Percentiles rank a stretch among this genome's conserved stretches.
phyloP scores from a whole-genome alignment of 2,888 invertebrate genomes.

The Elegia similella region DNA sequence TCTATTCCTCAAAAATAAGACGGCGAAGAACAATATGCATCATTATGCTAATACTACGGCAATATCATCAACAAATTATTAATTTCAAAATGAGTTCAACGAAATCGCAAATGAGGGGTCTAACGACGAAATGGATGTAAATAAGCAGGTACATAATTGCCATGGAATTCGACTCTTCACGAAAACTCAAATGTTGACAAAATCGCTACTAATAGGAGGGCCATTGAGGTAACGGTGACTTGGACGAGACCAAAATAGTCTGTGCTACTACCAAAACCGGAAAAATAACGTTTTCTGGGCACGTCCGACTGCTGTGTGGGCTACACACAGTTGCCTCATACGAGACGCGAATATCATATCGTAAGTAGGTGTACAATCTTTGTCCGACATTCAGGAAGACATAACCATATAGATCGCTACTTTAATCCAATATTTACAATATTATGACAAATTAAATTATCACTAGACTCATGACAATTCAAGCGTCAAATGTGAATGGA shows the following conservation, averaged over 20 bases:
- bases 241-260: constrained; percentile 56
- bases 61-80: neutral
- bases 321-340: constrained; percentile 46
- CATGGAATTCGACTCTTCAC: neutral
- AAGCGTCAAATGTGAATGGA: neutral
- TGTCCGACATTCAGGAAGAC: constrained; percentile 12
- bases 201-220: constrained; percentile 28
- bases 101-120: neutral
- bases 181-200: constrained; percentile 21
- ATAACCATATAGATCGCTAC: neutral
- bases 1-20: neutral
- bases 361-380: constrained; percentile 10
- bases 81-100: neutral
- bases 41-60: neutral
- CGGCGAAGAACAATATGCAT: neutral
- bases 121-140: neutral
- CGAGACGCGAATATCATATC: constrained; percentile 54
- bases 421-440: constrained; percentile 1
- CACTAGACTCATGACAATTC: neutral
- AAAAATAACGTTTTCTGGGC: constrained; percentile 73
- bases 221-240: constrained; percentile 58
- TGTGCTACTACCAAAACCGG: constrained; percentile 54
- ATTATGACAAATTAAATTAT: neutral
- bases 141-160: neutral
- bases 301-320: constrained; percentile 52